Evolutionary conservation across 2,797 vertebrate species (phyloP).

Genomic region (Chromis chromis): DNA sequence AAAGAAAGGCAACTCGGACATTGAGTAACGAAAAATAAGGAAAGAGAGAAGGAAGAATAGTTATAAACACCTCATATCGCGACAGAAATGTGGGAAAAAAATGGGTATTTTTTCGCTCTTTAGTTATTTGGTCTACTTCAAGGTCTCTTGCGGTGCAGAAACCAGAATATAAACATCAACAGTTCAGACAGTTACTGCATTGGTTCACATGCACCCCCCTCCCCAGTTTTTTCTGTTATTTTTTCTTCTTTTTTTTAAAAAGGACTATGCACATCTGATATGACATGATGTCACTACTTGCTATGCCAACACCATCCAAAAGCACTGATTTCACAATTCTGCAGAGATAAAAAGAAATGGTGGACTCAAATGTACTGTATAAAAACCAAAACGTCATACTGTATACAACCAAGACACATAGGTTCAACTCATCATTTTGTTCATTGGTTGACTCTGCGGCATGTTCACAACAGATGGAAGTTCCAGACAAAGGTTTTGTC

Average conservation of each 20-base stretch:
- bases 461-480: slow-evolving; percentile 66
- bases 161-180: slow-evolving; percentile 79
- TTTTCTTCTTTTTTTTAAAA: slow-evolving; percentile 28
- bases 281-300: slow-evolving; percentile 81
- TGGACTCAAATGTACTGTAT: slow-evolving; percentile 69
- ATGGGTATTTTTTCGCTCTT: slow-evolving; percentile 57
- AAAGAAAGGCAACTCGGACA: slow-evolving; percentile 85
- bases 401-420: slow-evolving; percentile 69
- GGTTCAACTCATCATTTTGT: slow-evolving; percentile 65
- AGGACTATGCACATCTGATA: slow-evolving; percentile 83
- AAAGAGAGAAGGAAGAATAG: slow-evolving; percentile 69
- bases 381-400: slow-evolving; percentile 67
- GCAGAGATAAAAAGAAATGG: slow-evolving; percentile 67
- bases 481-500: slow-evolving; percentile 56
- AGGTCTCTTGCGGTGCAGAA: slow-evolving; percentile 71
- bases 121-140: slow-evolving; percentile 87
- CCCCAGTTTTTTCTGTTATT: slow-evolving; percentile 28
- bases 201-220: slow-evolving; percentile 84
- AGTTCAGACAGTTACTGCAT: slow-evolving; percentile 83
- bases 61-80: slow-evolving; percentile 78
- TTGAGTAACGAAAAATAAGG: slow-evolving; percentile 69
- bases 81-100: slow-evolving; percentile 75
- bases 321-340: slow-evolving; percentile 82
- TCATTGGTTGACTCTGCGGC: slow-evolving; percentile 72
- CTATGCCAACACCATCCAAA: slow-evolving; percentile 83